phyloP scores from a whole-genome alignment of 2,113 vertebrate species.

The Antechinus flavipes region DNA sequence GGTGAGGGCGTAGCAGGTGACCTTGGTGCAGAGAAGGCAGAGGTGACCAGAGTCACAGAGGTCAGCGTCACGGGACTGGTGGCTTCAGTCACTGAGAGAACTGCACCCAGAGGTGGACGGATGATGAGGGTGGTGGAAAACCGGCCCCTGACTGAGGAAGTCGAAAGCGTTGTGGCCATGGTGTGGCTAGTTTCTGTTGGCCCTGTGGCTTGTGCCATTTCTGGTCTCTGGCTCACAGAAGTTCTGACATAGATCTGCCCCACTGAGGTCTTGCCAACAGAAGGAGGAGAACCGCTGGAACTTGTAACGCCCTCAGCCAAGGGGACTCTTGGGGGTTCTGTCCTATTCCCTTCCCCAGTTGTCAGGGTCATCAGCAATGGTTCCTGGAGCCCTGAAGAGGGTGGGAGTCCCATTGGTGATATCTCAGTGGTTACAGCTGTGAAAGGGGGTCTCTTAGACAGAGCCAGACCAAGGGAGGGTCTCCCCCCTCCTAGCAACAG shows the following conservation, averaged over 20 bases:
- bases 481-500: background rate
- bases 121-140: background rate
- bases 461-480: constrained; percentile 2
- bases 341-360: background rate
- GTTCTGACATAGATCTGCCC: background rate
- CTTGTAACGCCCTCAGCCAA: background rate
- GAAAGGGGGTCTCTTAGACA: constrained; percentile 36
- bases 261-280: background rate
- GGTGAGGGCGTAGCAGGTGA: background rate
- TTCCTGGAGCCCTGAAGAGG: constrained; percentile 22
- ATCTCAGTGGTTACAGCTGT: constrained; percentile 24
- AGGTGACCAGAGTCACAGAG: background rate
- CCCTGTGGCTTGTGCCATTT: constrained; percentile 9
- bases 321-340: background rate
- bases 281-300: constrained; percentile 15
- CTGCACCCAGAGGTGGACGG: background rate
- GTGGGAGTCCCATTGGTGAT: constrained; percentile 12
- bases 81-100: background rate
- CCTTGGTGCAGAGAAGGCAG: constrained; percentile 3
- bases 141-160: background rate
- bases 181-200: background rate
- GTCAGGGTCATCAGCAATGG: constrained; percentile 25
- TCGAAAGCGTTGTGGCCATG: background rate
- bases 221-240: background rate
- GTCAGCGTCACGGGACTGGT: background rate